phyloP scores from a whole-genome alignment of 2,797 vertebrate genomes.

The Odontamblyopus lacepedii region DNA sequence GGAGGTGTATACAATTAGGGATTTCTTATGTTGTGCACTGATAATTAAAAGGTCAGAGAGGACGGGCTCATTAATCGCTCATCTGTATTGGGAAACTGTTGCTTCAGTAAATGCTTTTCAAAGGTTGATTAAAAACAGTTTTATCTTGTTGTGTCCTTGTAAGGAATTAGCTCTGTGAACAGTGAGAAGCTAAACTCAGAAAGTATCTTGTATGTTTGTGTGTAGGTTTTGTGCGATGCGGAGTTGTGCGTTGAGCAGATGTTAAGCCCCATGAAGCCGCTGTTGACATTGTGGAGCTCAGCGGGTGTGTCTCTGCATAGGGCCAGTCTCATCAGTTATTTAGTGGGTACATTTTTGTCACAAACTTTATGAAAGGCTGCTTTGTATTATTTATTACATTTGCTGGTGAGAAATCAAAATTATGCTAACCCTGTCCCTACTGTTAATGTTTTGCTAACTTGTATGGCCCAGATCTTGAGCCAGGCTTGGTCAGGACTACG shows the following conservation, averaged over 20 bases:
- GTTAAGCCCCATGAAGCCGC: constrained; percentile 61
- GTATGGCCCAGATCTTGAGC: too few relatives aligned
- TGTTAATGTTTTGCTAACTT: too few relatives aligned
- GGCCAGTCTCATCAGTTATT: constrained; percentile 41
- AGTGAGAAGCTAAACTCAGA: background rate
- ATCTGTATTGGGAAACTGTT: constrained; percentile 60
- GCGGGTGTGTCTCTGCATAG: constrained; percentile 51
- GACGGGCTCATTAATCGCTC: constrained; percentile 67
- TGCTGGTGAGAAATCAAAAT: background rate
- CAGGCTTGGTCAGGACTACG: too few relatives aligned
- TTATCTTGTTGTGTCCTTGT: constrained; percentile 62
- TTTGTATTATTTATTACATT: background rate
- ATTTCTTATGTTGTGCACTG: constrained; percentile 61
- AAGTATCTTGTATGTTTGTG: constrained; percentile 19
- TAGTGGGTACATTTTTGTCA: constrained; percentile 27
- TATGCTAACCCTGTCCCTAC: too few relatives aligned
- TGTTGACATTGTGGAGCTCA: constrained; percentile 65
- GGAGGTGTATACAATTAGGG: constrained; percentile 67
- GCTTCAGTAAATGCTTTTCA: constrained; percentile 54
- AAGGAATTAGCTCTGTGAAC: constrained; percentile 36
- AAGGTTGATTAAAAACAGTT: constrained; percentile 38
- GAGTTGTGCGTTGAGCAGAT: constrained; percentile 56
- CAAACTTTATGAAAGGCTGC: background rate
- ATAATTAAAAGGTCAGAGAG: constrained; percentile 76
- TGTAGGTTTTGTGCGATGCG: constrained; percentile 23